Percentiles rank a stretch among this genome's conserved stretches.
Evolutionary conservation across 2,113 vertebrate genomes (phyloP).

Genomic region (Syrmaticus mikado): DNA sequence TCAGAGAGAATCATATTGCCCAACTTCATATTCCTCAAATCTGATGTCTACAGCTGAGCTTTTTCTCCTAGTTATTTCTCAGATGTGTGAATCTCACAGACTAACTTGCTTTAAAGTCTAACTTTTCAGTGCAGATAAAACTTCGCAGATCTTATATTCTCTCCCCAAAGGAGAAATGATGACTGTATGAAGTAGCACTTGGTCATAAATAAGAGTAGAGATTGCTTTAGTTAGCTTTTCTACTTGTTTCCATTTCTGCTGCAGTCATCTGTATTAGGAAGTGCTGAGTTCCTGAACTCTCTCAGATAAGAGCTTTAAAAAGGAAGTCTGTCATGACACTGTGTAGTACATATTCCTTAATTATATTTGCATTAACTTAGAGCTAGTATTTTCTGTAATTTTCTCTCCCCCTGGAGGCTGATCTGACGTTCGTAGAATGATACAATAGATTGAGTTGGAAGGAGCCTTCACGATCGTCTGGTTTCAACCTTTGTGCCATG

Average conservation of each 20-base stretch:
- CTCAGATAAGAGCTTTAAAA: background rate
- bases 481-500: background rate
- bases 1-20: background rate
- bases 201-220: background rate
- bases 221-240: background rate
- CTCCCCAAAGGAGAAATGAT: background rate
- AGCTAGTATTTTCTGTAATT: background rate
- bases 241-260: background rate
- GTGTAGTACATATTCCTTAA: rapidly evolving
- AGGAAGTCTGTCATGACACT: background rate
- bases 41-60: background rate
- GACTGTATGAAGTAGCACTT: background rate
- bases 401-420: background rate
- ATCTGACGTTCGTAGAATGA: background rate
- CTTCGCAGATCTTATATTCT: background rate
- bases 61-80: background rate
- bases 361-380: background rate
- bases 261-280: background rate
- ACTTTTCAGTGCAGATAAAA: background rate
- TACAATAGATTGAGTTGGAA: background rate
- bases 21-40: background rate
- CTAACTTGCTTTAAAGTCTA: background rate
- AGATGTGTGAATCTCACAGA: background rate
- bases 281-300: background rate
- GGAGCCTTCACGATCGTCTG: background rate